Evolutionary conservation across 1,140 invertebrate species (phyloP).

Genomic region (Pachyrhynchus sulphureomaculatus): DNA sequence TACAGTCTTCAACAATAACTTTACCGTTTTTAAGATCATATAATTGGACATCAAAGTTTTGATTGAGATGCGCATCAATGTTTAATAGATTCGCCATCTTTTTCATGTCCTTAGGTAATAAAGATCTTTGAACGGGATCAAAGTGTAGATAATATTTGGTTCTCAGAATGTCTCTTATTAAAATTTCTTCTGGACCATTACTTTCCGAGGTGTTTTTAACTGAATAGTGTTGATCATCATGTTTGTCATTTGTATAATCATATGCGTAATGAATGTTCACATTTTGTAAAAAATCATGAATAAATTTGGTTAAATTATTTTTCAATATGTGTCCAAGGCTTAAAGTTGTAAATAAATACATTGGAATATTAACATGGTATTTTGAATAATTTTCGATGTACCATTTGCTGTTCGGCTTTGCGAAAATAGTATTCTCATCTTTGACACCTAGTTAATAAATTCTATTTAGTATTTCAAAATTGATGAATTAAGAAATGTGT

Average conservation of each 20-base stretch:
- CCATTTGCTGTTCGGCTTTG: no score
- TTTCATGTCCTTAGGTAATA: not conserved
- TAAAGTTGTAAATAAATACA: constrained; percentile 3
- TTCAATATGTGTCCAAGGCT: constrained; percentile 2
- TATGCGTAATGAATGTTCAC: not conserved
- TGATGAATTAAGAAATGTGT: no score
- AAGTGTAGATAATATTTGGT: no score
- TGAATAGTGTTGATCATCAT: no score
- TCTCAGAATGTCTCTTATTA: no score
- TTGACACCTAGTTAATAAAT: no score
- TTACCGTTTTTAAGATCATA: constrained; percentile 13
- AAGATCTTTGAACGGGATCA: not conserved
- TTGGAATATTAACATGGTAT: not conserved
- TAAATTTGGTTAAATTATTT: constrained; percentile 9
- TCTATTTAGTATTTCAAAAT: no score
- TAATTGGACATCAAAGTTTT: not conserved
- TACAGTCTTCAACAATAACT: constrained; percentile 13
- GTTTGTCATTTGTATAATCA: not conserved
- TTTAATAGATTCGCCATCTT: not conserved
- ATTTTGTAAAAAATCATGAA: constrained; percentile 4
- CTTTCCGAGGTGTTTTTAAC: no score
- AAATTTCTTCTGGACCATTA: no score
- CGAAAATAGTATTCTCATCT: no score
- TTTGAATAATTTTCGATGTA: not conserved
- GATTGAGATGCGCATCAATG: not conserved